These are phyloP conservation scores for Kradibia gibbosae DNA, from an alignment of 1,140 invertebrate species.

Conservation along the genomic window DNA sequence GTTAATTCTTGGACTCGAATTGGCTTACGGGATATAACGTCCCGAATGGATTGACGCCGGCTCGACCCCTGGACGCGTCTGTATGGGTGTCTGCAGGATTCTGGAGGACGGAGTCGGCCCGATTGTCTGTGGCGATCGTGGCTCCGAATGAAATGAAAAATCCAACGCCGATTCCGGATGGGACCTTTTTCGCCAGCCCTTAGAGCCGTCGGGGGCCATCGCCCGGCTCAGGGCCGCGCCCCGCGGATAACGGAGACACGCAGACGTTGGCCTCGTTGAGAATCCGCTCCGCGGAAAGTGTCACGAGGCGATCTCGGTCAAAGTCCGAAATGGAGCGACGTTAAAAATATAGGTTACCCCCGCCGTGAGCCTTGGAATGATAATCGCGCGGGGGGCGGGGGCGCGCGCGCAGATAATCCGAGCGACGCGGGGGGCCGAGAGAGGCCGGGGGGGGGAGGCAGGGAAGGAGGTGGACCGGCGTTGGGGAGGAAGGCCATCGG, in stretches of 20 bases:
- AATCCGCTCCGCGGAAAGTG: not conserved
- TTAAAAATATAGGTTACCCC: not conserved
- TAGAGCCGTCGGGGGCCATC: not conserved
- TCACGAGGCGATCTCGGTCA: not conserved
- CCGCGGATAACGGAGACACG: too few species aligned
- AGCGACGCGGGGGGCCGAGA: conserved; percentile 47
- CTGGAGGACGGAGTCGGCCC: too few species aligned
- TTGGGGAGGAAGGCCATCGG: not conserved
- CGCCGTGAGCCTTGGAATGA: conserved; percentile 9
- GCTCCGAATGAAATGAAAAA: too few species aligned
- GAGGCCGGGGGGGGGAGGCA: conserved; percentile 31
- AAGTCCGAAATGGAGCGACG: not conserved
- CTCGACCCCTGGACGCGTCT: too few species aligned
- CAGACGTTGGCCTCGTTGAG: not conserved
- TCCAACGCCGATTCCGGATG: too few species aligned
- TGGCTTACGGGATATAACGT: not conserved
- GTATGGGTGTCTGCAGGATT: too few species aligned
- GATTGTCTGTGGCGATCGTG: too few species aligned
- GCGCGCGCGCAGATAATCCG: conserved; percentile 33
- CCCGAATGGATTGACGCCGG: not conserved
- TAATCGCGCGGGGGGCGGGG: not conserved
- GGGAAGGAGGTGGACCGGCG: not conserved
- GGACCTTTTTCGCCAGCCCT: not conserved
- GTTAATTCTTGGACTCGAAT: conserved; percentile 18
- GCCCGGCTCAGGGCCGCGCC: not conserved